These are phyloP conservation scores for Temnothorax nylanderi DNA, from an alignment of 1,140 invertebrate genomes.

Conservation along the genomic window DNA sequence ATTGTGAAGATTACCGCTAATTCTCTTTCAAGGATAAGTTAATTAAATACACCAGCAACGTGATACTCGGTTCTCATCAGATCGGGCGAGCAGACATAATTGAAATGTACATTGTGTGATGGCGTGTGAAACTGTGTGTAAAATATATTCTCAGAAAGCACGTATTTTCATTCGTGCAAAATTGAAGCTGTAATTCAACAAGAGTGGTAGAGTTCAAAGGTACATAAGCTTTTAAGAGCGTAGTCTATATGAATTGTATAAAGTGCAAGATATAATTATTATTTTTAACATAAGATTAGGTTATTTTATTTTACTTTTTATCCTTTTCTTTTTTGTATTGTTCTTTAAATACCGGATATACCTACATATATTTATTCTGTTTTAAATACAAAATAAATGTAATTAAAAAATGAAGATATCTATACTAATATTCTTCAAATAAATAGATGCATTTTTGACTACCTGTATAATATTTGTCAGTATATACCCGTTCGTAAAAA, in stretches of 20 bases:
- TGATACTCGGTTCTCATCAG: constrained; percentile 62
- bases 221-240: not conserved
- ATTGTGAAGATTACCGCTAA: constrained; percentile 38
- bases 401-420: not conserved
- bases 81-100: constrained; percentile 55
- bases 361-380: not conserved
- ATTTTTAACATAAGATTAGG: not conserved
- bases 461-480: too few relatives aligned
- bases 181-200: constrained; percentile 68
- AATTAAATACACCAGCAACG: constrained; percentile 43
- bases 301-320: not conserved
- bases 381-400: not conserved
- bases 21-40: constrained; percentile 53
- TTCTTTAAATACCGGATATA: too few relatives aligned
- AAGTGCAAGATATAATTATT: not conserved
- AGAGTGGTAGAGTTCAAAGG: not conserved
- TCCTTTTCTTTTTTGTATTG: not conserved
- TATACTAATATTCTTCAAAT: not conserved
- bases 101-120: constrained; percentile 68
- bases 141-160: constrained; percentile 63
- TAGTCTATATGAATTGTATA: not conserved
- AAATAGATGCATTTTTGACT: not conserved
- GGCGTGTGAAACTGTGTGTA: constrained; percentile 58
- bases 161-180: constrained; percentile 65
- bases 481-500: too few relatives aligned